Evolutionary conservation across 2,888 invertebrate genomes (phyloP).

Genomic region (Drosophila mimica): DNA sequence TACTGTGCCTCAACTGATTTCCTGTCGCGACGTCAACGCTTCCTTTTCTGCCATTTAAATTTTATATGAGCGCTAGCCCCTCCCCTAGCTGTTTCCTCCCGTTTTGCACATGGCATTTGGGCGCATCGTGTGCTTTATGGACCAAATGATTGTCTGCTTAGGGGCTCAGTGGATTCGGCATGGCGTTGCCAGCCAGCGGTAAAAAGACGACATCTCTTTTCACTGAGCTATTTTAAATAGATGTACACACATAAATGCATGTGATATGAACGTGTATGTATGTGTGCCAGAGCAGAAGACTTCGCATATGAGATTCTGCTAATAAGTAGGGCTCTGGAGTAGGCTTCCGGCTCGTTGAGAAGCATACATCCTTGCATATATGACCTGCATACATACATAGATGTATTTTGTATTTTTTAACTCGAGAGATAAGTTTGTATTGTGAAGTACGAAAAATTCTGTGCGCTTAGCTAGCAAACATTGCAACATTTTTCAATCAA

Average conservation of each 20-base stretch:
- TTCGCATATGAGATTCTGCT: slow-evolving; percentile 27
- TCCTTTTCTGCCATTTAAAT: slow-evolving; percentile 57
- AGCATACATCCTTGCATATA: neutral
- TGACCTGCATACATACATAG: neutral
- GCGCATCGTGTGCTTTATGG: slow-evolving; percentile 74
- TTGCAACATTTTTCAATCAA: neutral
- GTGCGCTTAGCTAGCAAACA: neutral
- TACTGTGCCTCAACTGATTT: slow-evolving; percentile 58
- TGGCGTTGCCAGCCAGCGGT: slow-evolving; percentile 36
- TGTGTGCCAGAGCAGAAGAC: neutral
- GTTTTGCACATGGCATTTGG: slow-evolving; percentile 64
- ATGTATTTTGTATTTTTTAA: slow-evolving; percentile 1
- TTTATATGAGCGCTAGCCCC: slow-evolving; percentile 44
- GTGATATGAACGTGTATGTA: too few relatives aligned
- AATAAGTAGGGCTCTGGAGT: slow-evolving; percentile 52
- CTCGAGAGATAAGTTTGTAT: neutral
- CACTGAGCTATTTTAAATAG: slow-evolving; percentile 31
- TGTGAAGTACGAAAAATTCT: neutral
- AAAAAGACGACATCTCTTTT: slow-evolving; percentile 45
- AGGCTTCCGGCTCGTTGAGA: slow-evolving; percentile 12
- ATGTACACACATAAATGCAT: slow-evolving; percentile 5
- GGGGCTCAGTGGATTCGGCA: slow-evolving; percentile 57
- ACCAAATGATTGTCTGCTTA: slow-evolving; percentile 73
- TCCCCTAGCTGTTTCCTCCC: slow-evolving; percentile 10
- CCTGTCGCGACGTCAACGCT: slow-evolving; percentile 61